Conservation (phyloP, 2,888 invertebrate genomes). For the Tricholauxania praeusta region DNA sequence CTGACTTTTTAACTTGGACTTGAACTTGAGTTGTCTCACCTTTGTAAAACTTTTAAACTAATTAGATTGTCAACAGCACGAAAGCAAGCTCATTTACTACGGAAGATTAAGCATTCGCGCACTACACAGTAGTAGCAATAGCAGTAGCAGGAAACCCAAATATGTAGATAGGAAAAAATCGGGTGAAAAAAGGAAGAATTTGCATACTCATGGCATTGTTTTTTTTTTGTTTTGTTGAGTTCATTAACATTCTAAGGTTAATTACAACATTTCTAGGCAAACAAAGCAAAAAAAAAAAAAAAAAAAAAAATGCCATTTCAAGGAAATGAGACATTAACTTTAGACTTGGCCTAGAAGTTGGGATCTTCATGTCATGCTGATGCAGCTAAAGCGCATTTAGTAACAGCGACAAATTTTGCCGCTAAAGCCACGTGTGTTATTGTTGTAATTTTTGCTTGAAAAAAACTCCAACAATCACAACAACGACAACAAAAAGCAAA, state of each 20-base stretch:
- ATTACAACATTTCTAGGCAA: constrained; percentile 60
- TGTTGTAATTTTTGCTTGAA: constrained; percentile 45
- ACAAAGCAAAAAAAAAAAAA: constrained; percentile 24
- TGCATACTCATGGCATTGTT: background rate
- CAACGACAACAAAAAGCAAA: constrained; percentile 56
- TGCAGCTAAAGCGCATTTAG: constrained; percentile 18
- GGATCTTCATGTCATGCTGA: constrained; percentile 23
- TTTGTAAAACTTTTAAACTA: constrained; percentile 47
- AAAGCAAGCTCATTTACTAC: constrained; percentile 63
- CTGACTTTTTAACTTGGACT: background rate
- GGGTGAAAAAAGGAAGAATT: constrained; percentile 15
- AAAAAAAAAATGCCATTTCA: constrained; percentile 47
- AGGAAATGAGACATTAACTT: constrained; percentile 59
- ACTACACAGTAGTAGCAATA: no score
- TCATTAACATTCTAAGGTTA: constrained; percentile 61
- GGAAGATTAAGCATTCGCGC: constrained; percentile 39
- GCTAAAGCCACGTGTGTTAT: constrained; percentile 15
- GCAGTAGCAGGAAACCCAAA: background rate
- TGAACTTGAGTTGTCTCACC: constrained; percentile 21
- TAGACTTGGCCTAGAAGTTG: constrained; percentile 35
- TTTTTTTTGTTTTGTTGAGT: constrained; percentile 38
- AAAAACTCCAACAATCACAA: constrained; percentile 40
- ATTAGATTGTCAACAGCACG: constrained; percentile 66
- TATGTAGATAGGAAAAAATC: background rate
- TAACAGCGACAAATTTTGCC: constrained; percentile 14